phyloP scores from a whole-genome alignment of 2,113 vertebrate genomes.

The Urocolius indicus region DNA sequence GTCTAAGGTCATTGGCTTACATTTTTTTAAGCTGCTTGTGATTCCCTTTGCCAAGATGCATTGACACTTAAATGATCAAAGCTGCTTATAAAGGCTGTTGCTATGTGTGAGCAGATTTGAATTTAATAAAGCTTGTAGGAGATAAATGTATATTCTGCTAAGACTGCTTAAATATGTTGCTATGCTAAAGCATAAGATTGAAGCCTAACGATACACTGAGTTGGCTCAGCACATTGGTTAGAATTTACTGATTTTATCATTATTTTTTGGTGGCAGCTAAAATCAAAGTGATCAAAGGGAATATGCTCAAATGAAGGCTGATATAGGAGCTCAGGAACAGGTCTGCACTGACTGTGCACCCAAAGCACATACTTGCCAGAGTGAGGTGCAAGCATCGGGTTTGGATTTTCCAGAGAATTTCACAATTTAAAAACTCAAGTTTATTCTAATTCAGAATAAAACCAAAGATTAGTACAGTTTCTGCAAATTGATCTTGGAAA shows the following conservation, averaged over 20 bases:
- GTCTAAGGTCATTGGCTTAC: constrained; percentile 64
- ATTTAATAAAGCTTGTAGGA: constrained; percentile 65
- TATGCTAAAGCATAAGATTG: constrained; percentile 6
- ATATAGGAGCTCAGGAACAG: not conserved
- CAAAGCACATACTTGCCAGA: not conserved
- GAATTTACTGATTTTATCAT: not conserved
- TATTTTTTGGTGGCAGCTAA: not conserved
- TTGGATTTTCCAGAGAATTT: not conserved
- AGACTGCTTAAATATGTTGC: constrained; percentile 47
- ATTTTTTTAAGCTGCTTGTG: constrained; percentile 67
- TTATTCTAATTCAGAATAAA: not conserved
- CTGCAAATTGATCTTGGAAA: not conserved
- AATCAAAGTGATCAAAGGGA: not conserved
- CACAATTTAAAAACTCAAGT: not conserved
- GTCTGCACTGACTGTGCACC: not conserved
- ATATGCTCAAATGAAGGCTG: not conserved
- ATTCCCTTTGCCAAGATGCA: constrained; percentile 61
- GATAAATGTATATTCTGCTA: constrained; percentile 48
- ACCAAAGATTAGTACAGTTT: not conserved
- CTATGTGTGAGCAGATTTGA: constrained; percentile 69
- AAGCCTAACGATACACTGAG: not conserved
- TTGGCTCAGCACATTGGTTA: constrained; percentile 3
- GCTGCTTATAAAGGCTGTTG: constrained; percentile 68
- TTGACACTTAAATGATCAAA: constrained; percentile 68
- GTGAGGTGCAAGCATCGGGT: not conserved